Evolutionary conservation across 2,888 invertebrate species (phyloP).

Genomic region (Cheilosia vulpina): DNA sequence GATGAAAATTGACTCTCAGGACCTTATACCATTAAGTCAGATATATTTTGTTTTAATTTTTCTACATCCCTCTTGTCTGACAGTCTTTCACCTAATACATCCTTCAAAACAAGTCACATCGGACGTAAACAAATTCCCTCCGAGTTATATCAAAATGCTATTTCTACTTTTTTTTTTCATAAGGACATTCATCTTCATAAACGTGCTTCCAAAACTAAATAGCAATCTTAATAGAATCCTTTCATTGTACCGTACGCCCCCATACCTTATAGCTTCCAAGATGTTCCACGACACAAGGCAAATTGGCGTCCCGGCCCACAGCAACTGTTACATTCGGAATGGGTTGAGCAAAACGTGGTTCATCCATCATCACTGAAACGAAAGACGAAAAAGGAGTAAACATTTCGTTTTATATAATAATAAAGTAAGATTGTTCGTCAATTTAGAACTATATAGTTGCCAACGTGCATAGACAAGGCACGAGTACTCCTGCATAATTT

Average conservation of each 20-base stretch:
- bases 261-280: slow-evolving; percentile 94
- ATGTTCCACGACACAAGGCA: slow-evolving; percentile 95
- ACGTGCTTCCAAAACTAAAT: too few relatives aligned
- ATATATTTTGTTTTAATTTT: too few relatives aligned
- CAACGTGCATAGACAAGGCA: slow-evolving; percentile 9
- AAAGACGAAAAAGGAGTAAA: slow-evolving; percentile 33
- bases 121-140: too few relatives aligned
- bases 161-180: too few relatives aligned
- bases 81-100: too few relatives aligned
- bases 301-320: slow-evolving; percentile 93
- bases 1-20: too few relatives aligned
- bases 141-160: too few relatives aligned
- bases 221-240: too few relatives aligned
- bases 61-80: too few relatives aligned
- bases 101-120: too few relatives aligned
- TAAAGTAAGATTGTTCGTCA: slow-evolving; percentile 57
- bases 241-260: slow-evolving; percentile 9
- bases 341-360: slow-evolving; percentile 94
- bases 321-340: slow-evolving; percentile 97
- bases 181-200: too few relatives aligned
- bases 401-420: slow-evolving; percentile 50
- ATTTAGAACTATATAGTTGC: slow-evolving; percentile 20
- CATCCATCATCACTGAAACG: slow-evolving; percentile 91
- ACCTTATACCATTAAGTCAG: too few relatives aligned
- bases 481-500: slow-evolving; percentile 66